Evolutionary conservation across 2,113 vertebrate genomes (phyloP), one percentile per base, ranked within the genome.

Genomic region (Geococcyx californianus): DNA sequence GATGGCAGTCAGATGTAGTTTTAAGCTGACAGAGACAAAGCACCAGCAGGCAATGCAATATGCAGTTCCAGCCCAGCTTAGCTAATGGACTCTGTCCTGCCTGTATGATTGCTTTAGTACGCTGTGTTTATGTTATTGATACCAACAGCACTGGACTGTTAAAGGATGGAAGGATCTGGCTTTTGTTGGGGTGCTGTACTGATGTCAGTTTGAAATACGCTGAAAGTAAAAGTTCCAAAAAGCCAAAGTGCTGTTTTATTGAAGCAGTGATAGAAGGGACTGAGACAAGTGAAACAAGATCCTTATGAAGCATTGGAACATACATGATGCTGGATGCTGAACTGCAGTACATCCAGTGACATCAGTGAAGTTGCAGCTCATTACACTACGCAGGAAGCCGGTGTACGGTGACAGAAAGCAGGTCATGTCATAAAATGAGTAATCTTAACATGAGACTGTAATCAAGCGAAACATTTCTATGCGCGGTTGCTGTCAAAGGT

Each of bases 181-280:
- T 95, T 95, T 89, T 73, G 94, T 91, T 94, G 78, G 47, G 52
- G 40, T 77, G 47, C 80, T 63, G 38, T 64, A 91, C 72, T 59
- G 59, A 49, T 85, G 93, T 94, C 93, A 89, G 40, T 91, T 95
- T 94, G 87, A 96, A 88, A 96, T 86, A 77, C 0, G 2, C 55
- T 90, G 87, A 94, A 95, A 95, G 45, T 44, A 87, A 93, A 94
- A 93, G 82, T 87, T 92, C 42, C 0, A 0, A 74, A 90, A 90
- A 93, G 87, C 55, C n/a, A 4, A 94, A 94, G 90, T 91, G 67
- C 85, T 96, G 62, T 80, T 93, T 97, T 85, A 92, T 88, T 88
- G 92, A 87, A 85, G 25, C 26, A n/a, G 58, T 0, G 3, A 44
- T 73, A 80, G 77, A 59, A 58, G 73, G 56, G 33, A n/a, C 62